Base-by-base conservation (phyloP, 2,797 vertebrate genomes). In the Falco novaeseelandiae region DNA sequence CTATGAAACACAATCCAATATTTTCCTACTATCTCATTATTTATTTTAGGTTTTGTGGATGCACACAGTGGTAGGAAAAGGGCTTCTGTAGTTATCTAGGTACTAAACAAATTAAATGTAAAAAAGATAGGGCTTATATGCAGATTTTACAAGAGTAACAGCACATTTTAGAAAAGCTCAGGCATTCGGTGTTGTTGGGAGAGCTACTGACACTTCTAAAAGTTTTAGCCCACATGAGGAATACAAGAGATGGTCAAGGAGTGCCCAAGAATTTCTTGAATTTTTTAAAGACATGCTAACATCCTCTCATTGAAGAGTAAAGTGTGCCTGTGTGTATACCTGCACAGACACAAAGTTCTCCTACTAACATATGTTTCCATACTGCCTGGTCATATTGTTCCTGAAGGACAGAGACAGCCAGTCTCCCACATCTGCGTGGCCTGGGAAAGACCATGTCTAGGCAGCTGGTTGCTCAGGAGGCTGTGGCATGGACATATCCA, bases 361-460 rank as follows among this genome's bases (percentile, higher is more conserved):
- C 90, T 69, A 44, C 32, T 72, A 57, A 38, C 11, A 8, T 6
- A 6, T 66, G 3, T 58, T 89, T 66, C 21, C 14, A 1, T 40
- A 18, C 10, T 57, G 84, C 46, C 62, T 42, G 26, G 26, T 51
- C 48, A 27, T 51, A 19, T 27, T 74, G 32, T 36, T 73, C 23
- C 29, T 0, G 0, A 77, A n/a, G 8, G 27, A n/a, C 21, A 58
- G 70, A 70, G 30, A 13, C 5, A 78, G 2, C 3, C 8, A 23
- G 8, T 21, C 8, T 38, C 18, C 46, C 44, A 44, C 7, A 11
- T 36, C n/a, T 61, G 5, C 1, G 0, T 32, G 17, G 34, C 8
- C 27, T 79, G 40, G 36, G 30, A 80, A 82, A 44, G 27, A 62
- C 17, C 2, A 0, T 49, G 26, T 23, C 36, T 20, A 34, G 54